phyloP scores from a whole-genome alignment of 2,113 vertebrate species.

The Oenanthe oenanthe region DNA sequence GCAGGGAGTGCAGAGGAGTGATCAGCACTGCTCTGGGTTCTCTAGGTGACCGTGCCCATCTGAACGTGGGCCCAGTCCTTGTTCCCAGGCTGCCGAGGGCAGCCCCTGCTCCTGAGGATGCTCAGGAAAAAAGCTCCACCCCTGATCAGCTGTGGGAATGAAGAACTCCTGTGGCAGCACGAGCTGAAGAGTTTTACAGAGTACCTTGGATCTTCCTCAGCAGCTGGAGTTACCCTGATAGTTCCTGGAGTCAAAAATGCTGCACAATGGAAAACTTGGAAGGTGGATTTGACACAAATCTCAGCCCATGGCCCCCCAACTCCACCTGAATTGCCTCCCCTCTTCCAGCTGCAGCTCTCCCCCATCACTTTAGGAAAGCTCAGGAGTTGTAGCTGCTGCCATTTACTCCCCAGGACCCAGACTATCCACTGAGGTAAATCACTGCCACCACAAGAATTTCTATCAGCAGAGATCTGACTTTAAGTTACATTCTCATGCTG shows the following conservation, averaged over 20 bases:
- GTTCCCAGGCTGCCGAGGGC: background rate
- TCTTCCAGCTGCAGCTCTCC: background rate
- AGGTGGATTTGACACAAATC: background rate
- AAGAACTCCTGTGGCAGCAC: background rate
- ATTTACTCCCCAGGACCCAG: background rate
- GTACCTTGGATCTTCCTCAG: background rate
- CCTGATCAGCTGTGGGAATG: background rate
- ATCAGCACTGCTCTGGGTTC: fast-evolving
- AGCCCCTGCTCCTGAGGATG: background rate
- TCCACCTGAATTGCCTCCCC: background rate
- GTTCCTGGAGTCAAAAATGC: background rate
- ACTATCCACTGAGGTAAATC: background rate
- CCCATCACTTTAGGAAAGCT: background rate
- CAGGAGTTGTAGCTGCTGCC: background rate
- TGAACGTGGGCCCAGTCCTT: background rate
- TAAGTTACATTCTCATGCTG: background rate
- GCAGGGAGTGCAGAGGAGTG: fast-evolving
- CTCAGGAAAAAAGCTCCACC: background rate
- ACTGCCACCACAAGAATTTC: background rate
- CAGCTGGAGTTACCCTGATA: background rate
- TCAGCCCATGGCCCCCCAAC: background rate
- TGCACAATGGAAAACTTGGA: background rate
- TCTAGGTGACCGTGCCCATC: background rate
- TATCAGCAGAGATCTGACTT: background rate
- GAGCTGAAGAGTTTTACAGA: background rate